Evolutionary conservation across 2,888 invertebrate species (phyloP).

Genomic region (Diogma glabrata): DNA sequence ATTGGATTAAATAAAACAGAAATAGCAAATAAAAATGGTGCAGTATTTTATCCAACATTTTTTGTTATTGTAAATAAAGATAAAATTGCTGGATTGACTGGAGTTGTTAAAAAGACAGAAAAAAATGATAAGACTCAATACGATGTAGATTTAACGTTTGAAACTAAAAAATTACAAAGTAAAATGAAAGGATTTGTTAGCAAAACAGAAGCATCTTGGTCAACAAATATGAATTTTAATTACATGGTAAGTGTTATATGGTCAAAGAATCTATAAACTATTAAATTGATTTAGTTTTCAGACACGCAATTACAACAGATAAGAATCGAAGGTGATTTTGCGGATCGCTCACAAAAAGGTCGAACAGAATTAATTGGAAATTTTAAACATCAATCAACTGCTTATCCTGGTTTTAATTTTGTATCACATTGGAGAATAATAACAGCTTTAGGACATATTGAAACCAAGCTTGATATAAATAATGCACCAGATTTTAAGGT

Average conservation of each 20-base stretch:
- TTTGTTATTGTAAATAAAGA: slow-evolving; percentile 63
- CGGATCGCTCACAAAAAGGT: slow-evolving; percentile 37
- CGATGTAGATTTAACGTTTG: slow-evolving; percentile 62
- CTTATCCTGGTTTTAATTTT: slow-evolving; percentile 64
- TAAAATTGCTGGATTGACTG: slow-evolving; percentile 53
- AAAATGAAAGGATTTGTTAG: slow-evolving; percentile 62
- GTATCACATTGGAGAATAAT: slow-evolving; percentile 50
- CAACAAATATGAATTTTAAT: slow-evolving; percentile 32
- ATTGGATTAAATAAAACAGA: slow-evolving; percentile 30
- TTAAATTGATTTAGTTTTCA: slow-evolving; percentile 26
- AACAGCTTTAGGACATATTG: slow-evolving; percentile 59
- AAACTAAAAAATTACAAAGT: slow-evolving; percentile 64
- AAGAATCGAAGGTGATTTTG: slow-evolving; percentile 37
- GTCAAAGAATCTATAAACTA: slow-evolving; percentile 22
- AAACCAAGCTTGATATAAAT: slow-evolving; percentile 57
- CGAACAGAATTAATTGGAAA: slow-evolving; percentile 43
- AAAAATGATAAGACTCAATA: slow-evolving; percentile 65
- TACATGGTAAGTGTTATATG: slow-evolving; percentile 50
- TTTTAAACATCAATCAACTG: slow-evolving; percentile 57
- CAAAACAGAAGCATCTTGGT: slow-evolving; percentile 29
- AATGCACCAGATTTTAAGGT: slow-evolving; percentile 44
- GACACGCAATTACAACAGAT: slow-evolving; percentile 34
- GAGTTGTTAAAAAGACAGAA: slow-evolving; percentile 45
- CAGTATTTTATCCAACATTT: slow-evolving; percentile 56
- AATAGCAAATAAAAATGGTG: slow-evolving; percentile 48